These are phyloP conservation scores for Bufotes viridis DNA, from an alignment of 2,797 vertebrate species.

Conservation along the genomic window DNA sequence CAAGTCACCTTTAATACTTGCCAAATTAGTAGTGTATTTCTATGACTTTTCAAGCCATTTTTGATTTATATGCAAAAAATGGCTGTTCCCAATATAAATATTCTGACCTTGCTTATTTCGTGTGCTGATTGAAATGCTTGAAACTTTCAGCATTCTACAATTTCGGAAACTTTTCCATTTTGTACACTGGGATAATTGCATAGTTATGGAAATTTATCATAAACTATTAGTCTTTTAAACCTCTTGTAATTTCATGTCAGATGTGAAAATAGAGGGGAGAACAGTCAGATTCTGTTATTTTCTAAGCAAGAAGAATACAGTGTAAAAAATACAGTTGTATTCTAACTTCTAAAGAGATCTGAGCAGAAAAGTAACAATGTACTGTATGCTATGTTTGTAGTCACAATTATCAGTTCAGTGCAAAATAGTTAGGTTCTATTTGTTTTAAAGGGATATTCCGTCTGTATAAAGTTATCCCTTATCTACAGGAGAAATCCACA, in stretches of 20 bases:
- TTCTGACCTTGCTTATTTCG: not conserved
- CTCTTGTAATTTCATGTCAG: not conserved
- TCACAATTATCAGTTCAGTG: too few species aligned
- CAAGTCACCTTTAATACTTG: not conserved
- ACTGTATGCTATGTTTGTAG: too few species aligned
- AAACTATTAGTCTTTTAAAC: not conserved
- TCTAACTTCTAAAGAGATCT: too few species aligned
- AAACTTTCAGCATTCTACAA: not conserved
- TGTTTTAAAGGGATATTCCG: too few species aligned
- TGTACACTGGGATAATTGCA: not conserved
- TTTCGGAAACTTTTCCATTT: not conserved
- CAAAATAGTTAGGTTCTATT: too few species aligned
- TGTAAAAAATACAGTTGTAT: not conserved
- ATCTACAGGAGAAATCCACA: too few species aligned
- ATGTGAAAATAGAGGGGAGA: not conserved
- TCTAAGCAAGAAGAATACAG: not conserved
- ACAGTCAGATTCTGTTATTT: not conserved
- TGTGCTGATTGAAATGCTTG: not conserved
- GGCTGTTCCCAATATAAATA: not conserved
- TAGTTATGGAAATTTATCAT: too few species aligned
- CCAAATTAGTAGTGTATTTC: not conserved
- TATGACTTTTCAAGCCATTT: not conserved
- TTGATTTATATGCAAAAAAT: not conserved
- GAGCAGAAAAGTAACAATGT: too few species aligned
- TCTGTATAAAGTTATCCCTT: too few species aligned